Percentiles rank a stretch among this genome's conserved stretches.
Evolutionary conservation across 2,797 vertebrate species (phyloP).

Genomic region (Rhynchotus rufescens): DNA sequence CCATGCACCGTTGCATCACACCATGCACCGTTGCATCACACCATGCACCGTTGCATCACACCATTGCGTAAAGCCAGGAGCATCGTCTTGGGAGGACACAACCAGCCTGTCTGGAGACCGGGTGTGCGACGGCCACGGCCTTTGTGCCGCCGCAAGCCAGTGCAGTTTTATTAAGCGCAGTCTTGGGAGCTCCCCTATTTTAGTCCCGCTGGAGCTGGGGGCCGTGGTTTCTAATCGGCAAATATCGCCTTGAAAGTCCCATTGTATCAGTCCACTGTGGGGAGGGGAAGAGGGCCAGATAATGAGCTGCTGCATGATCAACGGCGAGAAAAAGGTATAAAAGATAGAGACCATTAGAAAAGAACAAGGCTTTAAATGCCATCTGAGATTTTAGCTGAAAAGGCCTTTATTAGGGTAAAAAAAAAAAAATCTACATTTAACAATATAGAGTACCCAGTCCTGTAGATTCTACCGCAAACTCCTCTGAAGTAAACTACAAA

Average conservation of each 20-base stretch:
- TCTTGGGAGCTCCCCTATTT: background rate
- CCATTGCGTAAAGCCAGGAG: background rate
- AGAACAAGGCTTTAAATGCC: slow-evolving; percentile 68
- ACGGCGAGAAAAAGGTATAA: slow-evolving; percentile 80
- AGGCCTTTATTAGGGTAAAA: slow-evolving; percentile 48
- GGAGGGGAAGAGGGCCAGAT: slow-evolving; percentile 73
- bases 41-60: background rate
- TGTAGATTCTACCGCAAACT: slow-evolving; percentile 56
- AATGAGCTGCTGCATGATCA: slow-evolving; percentile 47
- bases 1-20: background rate
- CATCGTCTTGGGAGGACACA: background rate
- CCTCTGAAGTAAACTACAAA: slow-evolving; percentile 80
- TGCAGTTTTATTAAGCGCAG: background rate
- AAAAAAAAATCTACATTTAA: slow-evolving; percentile 68
- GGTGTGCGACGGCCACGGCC: accelerated
- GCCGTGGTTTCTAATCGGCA: background rate
- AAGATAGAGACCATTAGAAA: slow-evolving; percentile 60
- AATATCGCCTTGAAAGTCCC: background rate
- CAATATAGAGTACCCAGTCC: slow-evolving; percentile 54
- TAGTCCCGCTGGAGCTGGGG: background rate
- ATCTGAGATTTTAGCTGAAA: slow-evolving; percentile 54
- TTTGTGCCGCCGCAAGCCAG: background rate
- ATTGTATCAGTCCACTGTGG: slow-evolving; percentile 36
- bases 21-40: background rate
- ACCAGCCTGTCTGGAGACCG: background rate